Base-by-base conservation (phyloP, 2,888 invertebrate genomes). In the Clanis bilineata region DNA sequence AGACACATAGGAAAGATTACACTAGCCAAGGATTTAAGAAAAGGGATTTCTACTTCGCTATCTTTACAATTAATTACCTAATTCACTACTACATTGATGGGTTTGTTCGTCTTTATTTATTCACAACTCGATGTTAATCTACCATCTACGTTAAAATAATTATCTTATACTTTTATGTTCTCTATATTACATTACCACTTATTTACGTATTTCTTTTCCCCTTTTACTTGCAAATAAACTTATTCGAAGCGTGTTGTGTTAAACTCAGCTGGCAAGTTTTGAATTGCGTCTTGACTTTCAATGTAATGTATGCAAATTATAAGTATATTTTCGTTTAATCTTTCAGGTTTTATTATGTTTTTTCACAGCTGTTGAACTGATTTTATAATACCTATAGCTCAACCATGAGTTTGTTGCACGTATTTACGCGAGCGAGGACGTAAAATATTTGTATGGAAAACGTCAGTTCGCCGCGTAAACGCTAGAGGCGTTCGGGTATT, bases 161-260 rank as follows among this genome's bases (percentile, higher is more conserved):
- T 44, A 23, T 10, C 28, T 51, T 32, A 47, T 22, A 22, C 21
- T 45, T 45, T 38, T 58, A 58, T 12, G 9, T 38, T 10, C 38
- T 58, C 45, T 28, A 41, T 45, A 36, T 36, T 22, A 58, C 51
- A 51, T 51, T 51, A 51, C 51, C 18, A 32, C 51, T 55, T 55
- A 60, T 71, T 85, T 90, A 90, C 90, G 90, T 90, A 90, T 90
- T 84, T 83, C 82, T 88, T 90, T 91, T 90, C 90, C 89, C 90
- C 90, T 88, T 86, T 87, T 79, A 38, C n/a, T 82, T 81, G 78
- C 78, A 81, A 83, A 82, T 67, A 38, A 57, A 47, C 57, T 57
- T 57, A 57, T 36, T 15, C 44, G 45, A 47, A 44, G 22, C 43
- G 23, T 36, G 38, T 36, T 45, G 23, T 10, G 21, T 5, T 32